These are phyloP conservation scores for Acanthurus leucopareius DNA, from an alignment of 2,797 vertebrate genomes.

Conservation along the genomic window DNA sequence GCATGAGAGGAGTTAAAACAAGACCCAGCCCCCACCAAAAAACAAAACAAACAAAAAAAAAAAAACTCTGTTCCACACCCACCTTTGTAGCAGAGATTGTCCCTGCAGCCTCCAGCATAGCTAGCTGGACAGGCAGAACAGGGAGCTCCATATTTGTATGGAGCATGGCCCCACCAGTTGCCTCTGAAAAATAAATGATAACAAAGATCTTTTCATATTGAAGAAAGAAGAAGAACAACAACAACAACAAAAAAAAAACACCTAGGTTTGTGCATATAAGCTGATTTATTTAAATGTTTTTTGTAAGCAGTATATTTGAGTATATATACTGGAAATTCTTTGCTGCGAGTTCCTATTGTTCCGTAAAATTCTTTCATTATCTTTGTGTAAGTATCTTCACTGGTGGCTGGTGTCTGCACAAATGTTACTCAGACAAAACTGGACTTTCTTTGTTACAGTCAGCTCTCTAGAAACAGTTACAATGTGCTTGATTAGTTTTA, in stretches of 20 bases:
- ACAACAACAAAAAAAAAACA: too few relatives aligned
- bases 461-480: background rate
- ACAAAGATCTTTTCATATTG: background rate
- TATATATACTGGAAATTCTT: background rate
- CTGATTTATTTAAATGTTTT: background rate
- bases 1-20: background rate
- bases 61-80: conserved; percentile 11
- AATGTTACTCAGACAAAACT: background rate
- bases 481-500: background rate
- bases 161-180: conserved; percentile 98
- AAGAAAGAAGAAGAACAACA: too few relatives aligned
- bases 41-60: too few relatives aligned
- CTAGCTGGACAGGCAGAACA: conserved; percentile 97
- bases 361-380: background rate
- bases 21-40: background rate
- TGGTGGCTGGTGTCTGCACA: background rate
- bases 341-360: background rate
- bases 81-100: conserved; percentile 98
- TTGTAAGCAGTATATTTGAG: background rate
- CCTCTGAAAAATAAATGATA: conserved; percentile 83
- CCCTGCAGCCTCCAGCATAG: conserved; percentile 95
- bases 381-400: background rate
- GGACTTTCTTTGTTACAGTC: background rate
- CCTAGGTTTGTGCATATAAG: background rate
- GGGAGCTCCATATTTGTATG: conserved; percentile 94